phyloP scores from a whole-genome alignment of 2,888 invertebrate species.

The Matsumyia berberina region DNA sequence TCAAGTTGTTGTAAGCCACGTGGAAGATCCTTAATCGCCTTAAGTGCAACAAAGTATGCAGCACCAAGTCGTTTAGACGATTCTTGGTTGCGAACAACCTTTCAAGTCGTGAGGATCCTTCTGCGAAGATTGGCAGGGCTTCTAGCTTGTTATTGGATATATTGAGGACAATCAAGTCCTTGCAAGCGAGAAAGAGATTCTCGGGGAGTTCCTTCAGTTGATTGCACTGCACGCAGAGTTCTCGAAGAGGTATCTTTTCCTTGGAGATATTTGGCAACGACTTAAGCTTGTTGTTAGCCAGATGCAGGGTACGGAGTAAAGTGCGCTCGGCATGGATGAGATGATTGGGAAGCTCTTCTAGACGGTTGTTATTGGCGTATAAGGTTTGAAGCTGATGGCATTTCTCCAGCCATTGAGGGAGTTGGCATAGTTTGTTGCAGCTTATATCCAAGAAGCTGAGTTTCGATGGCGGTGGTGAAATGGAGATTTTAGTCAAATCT shows the following conservation, averaged over 20 bases:
- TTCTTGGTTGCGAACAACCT: conserved; percentile 91
- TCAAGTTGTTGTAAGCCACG: conserved; percentile 91
- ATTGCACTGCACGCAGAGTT: conserved; percentile 91
- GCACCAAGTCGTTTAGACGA: conserved; percentile 89
- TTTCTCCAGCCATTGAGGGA: conserved; percentile 92
- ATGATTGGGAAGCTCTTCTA: conserved; percentile 89
- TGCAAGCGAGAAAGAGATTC: conserved; percentile 89
- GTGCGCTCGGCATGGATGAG: conserved; percentile 90
- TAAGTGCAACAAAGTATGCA: conserved; percentile 88
- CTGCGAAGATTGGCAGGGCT: conserved; percentile 88
- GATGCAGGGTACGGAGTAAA: conserved; percentile 89
- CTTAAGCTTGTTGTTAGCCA: conserved; percentile 91
- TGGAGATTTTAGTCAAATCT: conserved; percentile 90
- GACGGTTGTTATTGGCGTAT: conserved; percentile 90
- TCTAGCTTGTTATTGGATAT: conserved; percentile 91
- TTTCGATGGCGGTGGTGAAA: conserved; percentile 89
- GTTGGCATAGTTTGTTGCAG: conserved; percentile 89
- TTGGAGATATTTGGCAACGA: conserved; percentile 90
- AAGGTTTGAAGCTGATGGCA: conserved; percentile 90
- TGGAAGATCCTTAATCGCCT: conserved; percentile 89
- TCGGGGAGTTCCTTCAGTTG: conserved; percentile 90
- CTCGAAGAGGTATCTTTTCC: conserved; percentile 87
- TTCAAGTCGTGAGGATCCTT: conserved; percentile 87
- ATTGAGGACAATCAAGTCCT: conserved; percentile 89
- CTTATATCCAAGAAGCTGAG: conserved; percentile 92